phyloP scores from a whole-genome alignment of 1,140 invertebrate genomes.

The Diachasmimorpha longicaudata region DNA sequence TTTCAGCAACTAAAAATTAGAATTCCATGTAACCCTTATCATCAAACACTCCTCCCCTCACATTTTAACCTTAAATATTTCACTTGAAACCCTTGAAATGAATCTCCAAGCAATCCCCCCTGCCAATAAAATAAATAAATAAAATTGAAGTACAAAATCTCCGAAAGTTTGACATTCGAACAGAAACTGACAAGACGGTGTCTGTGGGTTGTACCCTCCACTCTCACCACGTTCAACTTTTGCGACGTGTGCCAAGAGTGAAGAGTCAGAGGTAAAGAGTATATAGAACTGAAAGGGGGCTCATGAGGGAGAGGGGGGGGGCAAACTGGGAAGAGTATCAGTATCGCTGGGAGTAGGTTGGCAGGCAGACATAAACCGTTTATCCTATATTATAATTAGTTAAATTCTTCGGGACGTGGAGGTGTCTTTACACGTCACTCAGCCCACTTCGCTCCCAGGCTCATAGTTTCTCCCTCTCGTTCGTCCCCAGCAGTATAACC shows the following conservation, averaged over 20 bases:
- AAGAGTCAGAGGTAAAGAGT: conserved; percentile 13
- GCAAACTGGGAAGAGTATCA: conserved; percentile 45
- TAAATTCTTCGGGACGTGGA: conserved; percentile 63
- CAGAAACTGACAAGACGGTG: neutral
- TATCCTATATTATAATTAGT: conserved; percentile 65
- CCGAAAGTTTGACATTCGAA: neutral
- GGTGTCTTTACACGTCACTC: conserved; percentile 64
- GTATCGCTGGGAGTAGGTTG: conserved; percentile 57
- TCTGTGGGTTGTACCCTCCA: neutral
- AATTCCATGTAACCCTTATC: too few relatives aligned
- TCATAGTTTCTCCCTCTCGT: conserved; percentile 45
- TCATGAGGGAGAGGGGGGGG: conserved; percentile 20
- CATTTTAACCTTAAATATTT: too few relatives aligned
- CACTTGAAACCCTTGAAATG: too few relatives aligned
- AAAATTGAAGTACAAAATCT: neutral
- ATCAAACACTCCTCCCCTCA: too few relatives aligned
- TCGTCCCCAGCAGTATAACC: conserved; percentile 27
- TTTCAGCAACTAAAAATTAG: neutral
- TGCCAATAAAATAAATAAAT: neutral
- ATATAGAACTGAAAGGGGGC: conserved; percentile 23
- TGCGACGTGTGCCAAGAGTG: conserved; percentile 50
- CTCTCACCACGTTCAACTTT: conserved; percentile 42
- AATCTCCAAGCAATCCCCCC: neutral
- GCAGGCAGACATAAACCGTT: conserved; percentile 60
- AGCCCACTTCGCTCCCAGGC: conserved; percentile 59